phyloP scores from a whole-genome alignment of 2,888 invertebrate genomes.

The Exephanes ischioxanthus region DNA sequence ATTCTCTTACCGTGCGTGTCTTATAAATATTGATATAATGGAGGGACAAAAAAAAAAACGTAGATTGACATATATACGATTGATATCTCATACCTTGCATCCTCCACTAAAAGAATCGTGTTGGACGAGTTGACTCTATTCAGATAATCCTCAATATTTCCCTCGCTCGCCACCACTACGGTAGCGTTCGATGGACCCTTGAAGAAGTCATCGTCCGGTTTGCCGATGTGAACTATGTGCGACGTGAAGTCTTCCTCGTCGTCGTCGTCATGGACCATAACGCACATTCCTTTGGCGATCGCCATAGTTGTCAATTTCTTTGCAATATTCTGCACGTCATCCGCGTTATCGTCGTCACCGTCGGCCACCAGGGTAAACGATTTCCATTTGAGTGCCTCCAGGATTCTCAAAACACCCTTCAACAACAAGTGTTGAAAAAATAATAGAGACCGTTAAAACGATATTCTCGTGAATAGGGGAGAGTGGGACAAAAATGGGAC shows the following conservation, averaged over 20 bases:
- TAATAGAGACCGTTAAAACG: not conserved
- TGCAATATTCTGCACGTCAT: slow-evolving; percentile 80
- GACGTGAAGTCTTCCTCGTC: slow-evolving; percentile 78
- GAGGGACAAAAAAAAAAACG: slow-evolving; percentile 1
- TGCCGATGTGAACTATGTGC: slow-evolving; percentile 80
- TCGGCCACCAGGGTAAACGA: slow-evolving; percentile 79
- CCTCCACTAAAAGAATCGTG: slow-evolving; percentile 79
- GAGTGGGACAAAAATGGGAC: too few species aligned
- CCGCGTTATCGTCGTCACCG: slow-evolving; percentile 75
- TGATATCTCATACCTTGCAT: slow-evolving; percentile 75
- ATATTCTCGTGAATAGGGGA: not conserved
- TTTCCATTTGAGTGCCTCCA: slow-evolving; percentile 81
- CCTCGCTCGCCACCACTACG: slow-evolving; percentile 79
- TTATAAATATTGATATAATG: slow-evolving; percentile 36
- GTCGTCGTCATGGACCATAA: slow-evolving; percentile 77
- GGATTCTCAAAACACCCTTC: slow-evolving; percentile 79
- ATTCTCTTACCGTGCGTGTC: not conserved
- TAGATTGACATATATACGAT: not conserved
- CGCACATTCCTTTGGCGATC: slow-evolving; percentile 78
- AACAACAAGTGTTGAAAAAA: slow-evolving; percentile 41
- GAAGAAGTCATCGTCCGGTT: slow-evolving; percentile 76
- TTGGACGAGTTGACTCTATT: slow-evolving; percentile 75
- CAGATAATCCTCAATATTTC: slow-evolving; percentile 75
- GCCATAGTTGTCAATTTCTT: slow-evolving; percentile 79
- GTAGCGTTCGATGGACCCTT: slow-evolving; percentile 75